phyloP scores from a whole-genome alignment of 2,113 vertebrate genomes.

The Raja brachyura region DNA sequence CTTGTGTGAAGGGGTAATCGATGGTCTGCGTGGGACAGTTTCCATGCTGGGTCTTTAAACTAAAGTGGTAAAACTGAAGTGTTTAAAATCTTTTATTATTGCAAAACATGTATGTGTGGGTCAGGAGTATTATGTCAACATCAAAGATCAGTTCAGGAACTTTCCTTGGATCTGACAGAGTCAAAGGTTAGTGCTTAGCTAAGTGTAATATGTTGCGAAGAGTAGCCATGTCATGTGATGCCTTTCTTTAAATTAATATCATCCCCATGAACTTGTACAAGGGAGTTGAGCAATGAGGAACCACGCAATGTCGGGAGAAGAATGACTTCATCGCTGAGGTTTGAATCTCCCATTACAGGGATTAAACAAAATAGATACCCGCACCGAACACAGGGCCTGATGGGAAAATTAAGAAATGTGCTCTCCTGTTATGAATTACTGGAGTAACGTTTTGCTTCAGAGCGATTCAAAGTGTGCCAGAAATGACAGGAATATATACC shows the following conservation, averaged over 20 bases:
- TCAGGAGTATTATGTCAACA: neutral
- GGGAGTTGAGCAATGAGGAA: neutral
- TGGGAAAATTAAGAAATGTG: neutral
- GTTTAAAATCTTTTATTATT: neutral
- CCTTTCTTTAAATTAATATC: slow-evolving; percentile 5
- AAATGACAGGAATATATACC: slow-evolving; percentile 25
- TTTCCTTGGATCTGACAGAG: neutral
- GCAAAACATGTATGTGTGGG: neutral
- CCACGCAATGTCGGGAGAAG: neutral
- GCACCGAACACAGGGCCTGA: neutral
- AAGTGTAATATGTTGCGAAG: slow-evolving; percentile 23
- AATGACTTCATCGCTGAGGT: slow-evolving; percentile 18
- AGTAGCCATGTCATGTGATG: slow-evolving; percentile 4
- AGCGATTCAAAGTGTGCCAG: slow-evolving; percentile 2
- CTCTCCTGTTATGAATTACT: neutral
- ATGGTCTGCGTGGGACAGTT: too few species aligned
- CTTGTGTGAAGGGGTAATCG: too few species aligned
- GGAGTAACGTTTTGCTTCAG: neutral
- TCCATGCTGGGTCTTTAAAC: too few species aligned
- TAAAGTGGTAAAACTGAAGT: neutral
- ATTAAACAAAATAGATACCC: neutral
- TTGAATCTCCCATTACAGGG: neutral
- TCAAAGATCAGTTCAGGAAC: neutral
- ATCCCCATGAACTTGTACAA: neutral
- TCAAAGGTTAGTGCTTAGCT: slow-evolving; percentile 1